A percentile compares a stretch with the other conserved stretches of the same genome.
Evolutionary conservation across 2,888 invertebrate species (phyloP).

Genomic region (Xestobium rufovillosum): DNA sequence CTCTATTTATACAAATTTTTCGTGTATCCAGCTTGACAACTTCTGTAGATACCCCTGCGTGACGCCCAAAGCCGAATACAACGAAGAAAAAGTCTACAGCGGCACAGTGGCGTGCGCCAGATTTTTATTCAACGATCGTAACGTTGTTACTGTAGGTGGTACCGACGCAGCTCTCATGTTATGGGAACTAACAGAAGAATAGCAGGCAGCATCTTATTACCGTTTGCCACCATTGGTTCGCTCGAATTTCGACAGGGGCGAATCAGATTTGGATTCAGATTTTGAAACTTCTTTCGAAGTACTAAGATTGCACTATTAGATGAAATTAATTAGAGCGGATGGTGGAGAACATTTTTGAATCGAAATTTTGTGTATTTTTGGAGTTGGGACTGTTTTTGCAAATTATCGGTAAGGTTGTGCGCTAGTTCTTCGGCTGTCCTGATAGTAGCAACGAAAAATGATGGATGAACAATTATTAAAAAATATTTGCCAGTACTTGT

Average conservation of each 20-base stretch:
- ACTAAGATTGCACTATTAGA: slow-evolving; percentile 32
- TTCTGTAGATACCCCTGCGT: slow-evolving; percentile 69
- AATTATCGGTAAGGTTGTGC: too few relatives aligned
- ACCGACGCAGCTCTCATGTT: slow-evolving; percentile 84
- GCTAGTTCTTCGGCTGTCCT: too few relatives aligned
- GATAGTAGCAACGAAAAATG: too few relatives aligned
- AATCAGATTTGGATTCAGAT: slow-evolving; percentile 35
- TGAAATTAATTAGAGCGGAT: slow-evolving; percentile 18
- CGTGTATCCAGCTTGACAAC: too few relatives aligned
- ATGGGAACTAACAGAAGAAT: slow-evolving; percentile 81
- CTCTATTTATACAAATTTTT: slow-evolving; percentile 6
- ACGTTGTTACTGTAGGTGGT: slow-evolving; percentile 78
- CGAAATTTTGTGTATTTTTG: too few relatives aligned
- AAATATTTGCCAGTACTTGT: too few relatives aligned
- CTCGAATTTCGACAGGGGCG: slow-evolving; percentile 19
- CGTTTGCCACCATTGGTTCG: slow-evolving; percentile 25
- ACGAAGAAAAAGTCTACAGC: slow-evolving; percentile 82
- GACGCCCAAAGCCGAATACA: slow-evolving; percentile 78
- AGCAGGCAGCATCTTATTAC: slow-evolving; percentile 40
- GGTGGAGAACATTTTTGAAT: too few relatives aligned
- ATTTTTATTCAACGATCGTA: slow-evolving; percentile 81
- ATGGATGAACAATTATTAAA: too few relatives aligned
- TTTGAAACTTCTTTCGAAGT: slow-evolving; percentile 37
- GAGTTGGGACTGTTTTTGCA: too few relatives aligned
- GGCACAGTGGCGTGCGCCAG: slow-evolving; percentile 71